These are phyloP conservation scores for Chloroceryle amazona DNA, from an alignment of 2,797 vertebrate genomes.

Conservation along the genomic window DNA sequence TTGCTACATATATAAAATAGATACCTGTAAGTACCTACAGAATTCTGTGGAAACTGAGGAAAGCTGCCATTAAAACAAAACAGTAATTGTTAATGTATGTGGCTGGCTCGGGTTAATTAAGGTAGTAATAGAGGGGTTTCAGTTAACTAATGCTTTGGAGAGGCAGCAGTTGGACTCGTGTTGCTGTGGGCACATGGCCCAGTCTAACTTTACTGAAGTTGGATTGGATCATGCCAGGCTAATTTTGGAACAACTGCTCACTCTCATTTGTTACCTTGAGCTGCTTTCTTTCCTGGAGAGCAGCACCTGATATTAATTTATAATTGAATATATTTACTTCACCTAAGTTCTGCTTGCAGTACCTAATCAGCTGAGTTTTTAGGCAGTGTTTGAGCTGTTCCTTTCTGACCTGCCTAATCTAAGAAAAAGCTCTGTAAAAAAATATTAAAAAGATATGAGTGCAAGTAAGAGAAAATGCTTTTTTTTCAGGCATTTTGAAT, in stretches of 20 bases:
- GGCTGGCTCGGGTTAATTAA: not conserved
- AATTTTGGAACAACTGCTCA: constrained; percentile 11
- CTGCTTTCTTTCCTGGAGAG: not conserved
- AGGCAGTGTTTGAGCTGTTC: not conserved
- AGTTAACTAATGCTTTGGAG: not conserved
- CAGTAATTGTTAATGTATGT: not conserved
- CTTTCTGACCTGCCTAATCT: not conserved
- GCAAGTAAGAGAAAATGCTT: no score
- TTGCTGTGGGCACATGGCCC: not conserved
- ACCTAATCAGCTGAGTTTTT: not conserved
- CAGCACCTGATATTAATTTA: not conserved
- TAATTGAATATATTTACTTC: not conserved
- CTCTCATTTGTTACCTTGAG: constrained; percentile 1
- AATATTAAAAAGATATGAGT: no score
- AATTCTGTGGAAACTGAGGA: not conserved
- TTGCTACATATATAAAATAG: not conserved
- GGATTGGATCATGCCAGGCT: constrained; percentile 28
- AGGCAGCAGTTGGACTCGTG: not conserved
- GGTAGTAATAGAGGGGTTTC: not conserved
- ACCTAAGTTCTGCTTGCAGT: not conserved
- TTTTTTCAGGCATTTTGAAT: not conserved
- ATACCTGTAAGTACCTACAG: not conserved
- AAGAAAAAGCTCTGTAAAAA: not conserved
- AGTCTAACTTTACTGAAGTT: not conserved
- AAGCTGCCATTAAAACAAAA: not conserved